Conservation (phyloP, 2,797 vertebrate species). For the Protosalanx chinensis region DNA sequence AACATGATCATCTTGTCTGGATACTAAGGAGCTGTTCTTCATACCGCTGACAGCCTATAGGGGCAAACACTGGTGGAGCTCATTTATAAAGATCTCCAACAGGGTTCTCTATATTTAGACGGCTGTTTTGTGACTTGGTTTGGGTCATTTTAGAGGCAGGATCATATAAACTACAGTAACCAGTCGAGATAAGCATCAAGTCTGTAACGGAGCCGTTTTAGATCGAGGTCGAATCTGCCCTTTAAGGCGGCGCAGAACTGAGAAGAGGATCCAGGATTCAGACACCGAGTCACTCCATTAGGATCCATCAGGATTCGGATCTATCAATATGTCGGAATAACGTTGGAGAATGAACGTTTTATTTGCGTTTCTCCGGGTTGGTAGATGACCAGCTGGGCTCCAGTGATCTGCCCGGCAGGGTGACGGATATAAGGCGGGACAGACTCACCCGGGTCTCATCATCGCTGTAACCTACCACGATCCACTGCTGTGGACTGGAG, state of each 20-base stretch:
- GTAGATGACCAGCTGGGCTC: slow-evolving; percentile 21
- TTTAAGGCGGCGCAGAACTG: slow-evolving; percentile 18
- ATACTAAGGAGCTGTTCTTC: no score
- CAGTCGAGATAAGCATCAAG: slow-evolving; percentile 12
- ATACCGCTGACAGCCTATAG: no score
- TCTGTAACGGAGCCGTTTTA: slow-evolving; percentile 20
- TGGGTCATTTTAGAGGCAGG: neutral
- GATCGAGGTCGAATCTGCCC: slow-evolving; percentile 31
- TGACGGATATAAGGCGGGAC: slow-evolving; percentile 13
- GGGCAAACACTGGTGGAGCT: no score
- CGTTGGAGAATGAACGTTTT: slow-evolving; percentile 11
- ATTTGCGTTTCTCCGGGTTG: slow-evolving; percentile 6
- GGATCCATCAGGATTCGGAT: slow-evolving; percentile 9
- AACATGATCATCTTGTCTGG: no score
- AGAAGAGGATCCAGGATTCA: slow-evolving; percentile 11
- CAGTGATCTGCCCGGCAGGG: neutral
- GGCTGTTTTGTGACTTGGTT: neutral
- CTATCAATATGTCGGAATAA: slow-evolving; percentile 12
- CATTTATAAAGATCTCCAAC: no score
- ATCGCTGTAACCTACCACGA: neutral
- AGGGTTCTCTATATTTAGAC: no score
- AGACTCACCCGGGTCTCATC: neutral
- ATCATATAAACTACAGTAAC: neutral
- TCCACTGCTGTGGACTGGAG: slow-evolving; percentile 3
- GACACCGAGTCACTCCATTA: slow-evolving; percentile 13